Base-by-base conservation (phyloP, 2,113 vertebrate species). In the Seriola aureovittata region DNA sequence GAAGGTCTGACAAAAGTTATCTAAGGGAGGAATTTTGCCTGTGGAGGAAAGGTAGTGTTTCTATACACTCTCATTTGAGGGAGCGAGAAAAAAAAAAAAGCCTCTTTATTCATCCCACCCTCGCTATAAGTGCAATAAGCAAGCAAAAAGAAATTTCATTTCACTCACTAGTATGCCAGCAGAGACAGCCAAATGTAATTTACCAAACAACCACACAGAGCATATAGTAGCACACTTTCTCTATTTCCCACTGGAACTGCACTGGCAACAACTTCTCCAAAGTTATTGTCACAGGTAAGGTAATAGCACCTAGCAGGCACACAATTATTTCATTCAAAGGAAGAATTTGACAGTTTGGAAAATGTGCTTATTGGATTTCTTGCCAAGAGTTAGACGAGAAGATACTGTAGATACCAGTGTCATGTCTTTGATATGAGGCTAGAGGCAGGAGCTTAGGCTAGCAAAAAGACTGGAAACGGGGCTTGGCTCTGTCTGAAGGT, bases 101-200 rank as follows among this genome's bases (percentile, higher is more conserved):
- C 4, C 34, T 62, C 67, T 64, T 69, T 75, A 46, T 80, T 81
- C 76, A 81, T 66, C 38, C 66, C 81, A 67, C 40, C 59, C 46
- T 68, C 4, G 12, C 86, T 71, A 3, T 72, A 81, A 86, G 82
- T 84, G 80, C 78, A 90, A 90, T 86, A 86, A 90, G 72, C 79
- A 85, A 72, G 85, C 86, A 78, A 87, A 86, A 85, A 81, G 42
- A 91, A 91, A 92, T 88, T 77, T 86, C 11, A 90, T 93, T 90
- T 91, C 77, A 88, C 54, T 84, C 78, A 79, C 75, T 62, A 32
- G 66, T 78, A 83, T 87, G 81, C 85, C 88, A 84, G 81, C 78
- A 84, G 85, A 89, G 89, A 89, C 71, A 7, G 42, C 86, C 79
- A 84, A 75, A 91, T 93, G 75, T 78, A 85, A 83, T 92, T 81